Evolutionary conservation across 2,113 vertebrate genomes (phyloP).

Genomic region (Morone saxatilis): DNA sequence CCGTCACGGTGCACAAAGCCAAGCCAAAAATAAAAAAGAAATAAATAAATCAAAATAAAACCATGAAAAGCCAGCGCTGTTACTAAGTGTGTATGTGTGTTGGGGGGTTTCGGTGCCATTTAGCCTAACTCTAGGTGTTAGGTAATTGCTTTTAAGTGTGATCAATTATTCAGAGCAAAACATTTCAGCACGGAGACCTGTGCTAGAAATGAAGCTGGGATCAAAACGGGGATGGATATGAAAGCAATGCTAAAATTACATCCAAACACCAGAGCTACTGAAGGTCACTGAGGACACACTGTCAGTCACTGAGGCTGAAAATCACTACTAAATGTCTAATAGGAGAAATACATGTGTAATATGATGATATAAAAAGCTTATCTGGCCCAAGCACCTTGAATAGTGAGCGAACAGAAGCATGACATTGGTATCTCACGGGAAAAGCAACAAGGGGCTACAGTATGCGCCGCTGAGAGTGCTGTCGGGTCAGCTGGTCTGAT

Average conservation of each 20-base stretch:
- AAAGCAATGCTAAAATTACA: slow-evolving; percentile 54
- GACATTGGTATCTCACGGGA: background rate
- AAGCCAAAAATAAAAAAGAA: background rate
- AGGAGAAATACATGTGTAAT: background rate
- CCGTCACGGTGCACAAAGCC: background rate
- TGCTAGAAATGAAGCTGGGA: slow-evolving; percentile 33
- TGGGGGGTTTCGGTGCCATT: background rate
- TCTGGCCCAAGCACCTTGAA: slow-evolving; percentile 3
- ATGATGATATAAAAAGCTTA: slow-evolving; percentile 25
- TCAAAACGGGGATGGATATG: slow-evolving; percentile 19
- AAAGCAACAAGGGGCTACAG: background rate
- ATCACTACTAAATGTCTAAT: slow-evolving; percentile 12
- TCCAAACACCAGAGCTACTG: slow-evolving; percentile 32
- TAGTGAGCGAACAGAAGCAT: background rate
- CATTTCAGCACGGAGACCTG: slow-evolving; percentile 30
- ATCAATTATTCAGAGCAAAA: slow-evolving; percentile 61
- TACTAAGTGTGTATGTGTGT: background rate
- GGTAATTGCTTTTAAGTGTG: slow-evolving; percentile 48
- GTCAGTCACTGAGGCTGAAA: slow-evolving; percentile 12
- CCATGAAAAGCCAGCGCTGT: background rate
- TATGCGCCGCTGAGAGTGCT: background rate
- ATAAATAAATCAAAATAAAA: background rate
- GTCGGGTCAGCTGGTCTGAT: slow-evolving; percentile 5
- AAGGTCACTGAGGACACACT: slow-evolving; percentile 27
- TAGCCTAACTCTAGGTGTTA: slow-evolving; percentile 29